Base-by-base conservation (phyloP, 2,888 invertebrate species). In the Eupithecia subumbrata region DNA sequence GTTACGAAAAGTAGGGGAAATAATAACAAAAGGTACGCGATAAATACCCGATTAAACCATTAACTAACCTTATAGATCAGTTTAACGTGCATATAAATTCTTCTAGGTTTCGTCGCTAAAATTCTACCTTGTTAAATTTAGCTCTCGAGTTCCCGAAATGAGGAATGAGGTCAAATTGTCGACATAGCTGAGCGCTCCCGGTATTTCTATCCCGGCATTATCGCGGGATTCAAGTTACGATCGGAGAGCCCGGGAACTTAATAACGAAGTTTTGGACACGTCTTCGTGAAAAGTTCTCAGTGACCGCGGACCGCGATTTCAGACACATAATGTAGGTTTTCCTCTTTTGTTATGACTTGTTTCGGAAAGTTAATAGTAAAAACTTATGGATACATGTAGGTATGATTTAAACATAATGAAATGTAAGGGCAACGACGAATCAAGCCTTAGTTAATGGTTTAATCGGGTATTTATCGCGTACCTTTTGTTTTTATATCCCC, bases 121-220 rank as follows among this genome's bases (percentile, higher is more conserved):
- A 64, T 25, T 52, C 8, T 52, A 16, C n/a, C 52, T 56, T 56
- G 52, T 56, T 64, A 64, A 34, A 64, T 64, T 64, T 34, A 34
- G 64, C 34, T 64, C 34, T 64, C 9, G 43, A 40, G 25, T 43
- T 43, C 25, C 22, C 43, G 8, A 68, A 68, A 40, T n/a, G 22
- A 68, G 68, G 68, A 68, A 68, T 68, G 40, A 40, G 68, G 68
- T 43, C 68, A 68, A 43, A 68, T 68, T 22, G 68, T 68, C 43
- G 11, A 43, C 68, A 68, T 68, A 43, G 68, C 68, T 22, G 22
- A 68, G 25, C 66, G 18, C 37, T 16, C 67, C n/a, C 18, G n/a
- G 34, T 40, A 37, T 37, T 67, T 16, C 40, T 22, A 22, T 66
- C 9, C 34, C n/a, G 34, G 16, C n/a, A 37, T 67, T n/a, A 34